phyloP scores from a whole-genome alignment of 2,888 invertebrate genomes.

The Agriotes lineatus region DNA sequence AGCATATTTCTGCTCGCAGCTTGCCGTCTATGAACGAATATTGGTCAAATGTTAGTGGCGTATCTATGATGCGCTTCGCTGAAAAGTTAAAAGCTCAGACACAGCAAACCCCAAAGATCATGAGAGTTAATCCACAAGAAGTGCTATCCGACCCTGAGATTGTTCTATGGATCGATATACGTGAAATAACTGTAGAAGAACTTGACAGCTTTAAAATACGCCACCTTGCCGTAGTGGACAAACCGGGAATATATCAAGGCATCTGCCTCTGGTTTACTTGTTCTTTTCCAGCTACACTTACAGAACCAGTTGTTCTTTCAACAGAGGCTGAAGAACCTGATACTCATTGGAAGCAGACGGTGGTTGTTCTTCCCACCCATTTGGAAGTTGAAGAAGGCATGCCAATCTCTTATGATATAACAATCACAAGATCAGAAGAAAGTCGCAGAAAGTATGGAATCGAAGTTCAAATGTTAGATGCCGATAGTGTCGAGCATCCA shows the following conservation, averaged over 20 bases:
- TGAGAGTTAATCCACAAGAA: conserved; percentile 69
- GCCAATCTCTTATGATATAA: conserved; percentile 78
- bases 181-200: conserved; percentile 72
- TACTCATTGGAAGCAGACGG: conserved; percentile 83
- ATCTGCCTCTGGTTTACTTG: conserved; percentile 87
- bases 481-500: conserved; percentile 78
- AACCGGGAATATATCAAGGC: conserved; percentile 77
- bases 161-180: conserved; percentile 77
- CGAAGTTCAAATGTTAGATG: conserved; percentile 77
- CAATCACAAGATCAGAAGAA: conserved; percentile 69
- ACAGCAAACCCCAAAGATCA: conserved; percentile 76
- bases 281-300: conserved; percentile 72
- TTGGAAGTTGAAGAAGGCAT: conserved; percentile 71
- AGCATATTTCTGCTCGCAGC: conserved; percentile 58
- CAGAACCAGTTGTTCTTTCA: conserved; percentile 66
- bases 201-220: conserved; percentile 72
- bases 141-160: conserved; percentile 75
- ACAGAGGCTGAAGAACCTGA: conserved; percentile 70
- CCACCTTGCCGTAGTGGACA: conserved; percentile 72
- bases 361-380: conserved; percentile 79
- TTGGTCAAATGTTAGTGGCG: conserved; percentile 86
- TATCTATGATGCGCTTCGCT: conserved; percentile 79
- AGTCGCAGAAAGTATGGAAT: conserved; percentile 77
- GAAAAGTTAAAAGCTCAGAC: conserved; percentile 74
- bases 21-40: conserved; percentile 76